A percentile compares a stretch with the other conserved stretches of the same genome.
Evolutionary conservation across 2,797 vertebrate genomes (phyloP).

Genomic region (Lateolabrax maculatus): DNA sequence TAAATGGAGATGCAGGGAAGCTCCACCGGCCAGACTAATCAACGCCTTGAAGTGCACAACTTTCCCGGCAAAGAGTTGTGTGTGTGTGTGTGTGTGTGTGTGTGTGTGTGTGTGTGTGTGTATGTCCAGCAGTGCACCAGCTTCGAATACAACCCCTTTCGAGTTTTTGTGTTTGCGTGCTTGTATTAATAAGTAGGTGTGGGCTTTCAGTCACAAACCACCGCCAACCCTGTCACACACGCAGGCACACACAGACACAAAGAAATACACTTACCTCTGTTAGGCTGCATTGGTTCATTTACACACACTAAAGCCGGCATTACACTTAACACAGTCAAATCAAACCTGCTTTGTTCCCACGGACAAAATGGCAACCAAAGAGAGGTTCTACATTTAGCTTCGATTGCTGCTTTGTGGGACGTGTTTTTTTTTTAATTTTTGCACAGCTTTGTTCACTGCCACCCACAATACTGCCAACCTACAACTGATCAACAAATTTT

Average conservation of each 20-base stretch:
- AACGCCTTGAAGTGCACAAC: constrained; percentile 61
- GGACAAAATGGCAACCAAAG: not conserved
- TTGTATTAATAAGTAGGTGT: constrained; percentile 25
- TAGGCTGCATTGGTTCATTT: constrained; percentile 15
- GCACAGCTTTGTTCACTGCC: not conserved
- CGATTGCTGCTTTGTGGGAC: not conserved
- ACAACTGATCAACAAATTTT: not conserved
- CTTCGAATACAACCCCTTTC: not conserved
- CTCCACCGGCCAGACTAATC: constrained; percentile 63
- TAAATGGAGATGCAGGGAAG: constrained; percentile 68
- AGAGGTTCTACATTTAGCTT: no score
- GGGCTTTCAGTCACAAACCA: constrained; percentile 31
- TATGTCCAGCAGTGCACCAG: constrained; percentile 11
- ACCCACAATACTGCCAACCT: not conserved
- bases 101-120: not conserved
- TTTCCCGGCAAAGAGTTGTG: constrained; percentile 22
- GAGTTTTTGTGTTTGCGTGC: not conserved
- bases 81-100: not conserved
- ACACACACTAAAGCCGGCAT: not conserved
- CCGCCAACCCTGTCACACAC: constrained; percentile 1
- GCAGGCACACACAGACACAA: not conserved
- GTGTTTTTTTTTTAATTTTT: no score
- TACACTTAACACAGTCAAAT: not conserved
- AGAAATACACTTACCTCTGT: not conserved
- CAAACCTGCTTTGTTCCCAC: not conserved